Evolutionary conservation across 2,888 invertebrate genomes (phyloP).

Genomic region (Eudasyphora cyanicolor): DNA sequence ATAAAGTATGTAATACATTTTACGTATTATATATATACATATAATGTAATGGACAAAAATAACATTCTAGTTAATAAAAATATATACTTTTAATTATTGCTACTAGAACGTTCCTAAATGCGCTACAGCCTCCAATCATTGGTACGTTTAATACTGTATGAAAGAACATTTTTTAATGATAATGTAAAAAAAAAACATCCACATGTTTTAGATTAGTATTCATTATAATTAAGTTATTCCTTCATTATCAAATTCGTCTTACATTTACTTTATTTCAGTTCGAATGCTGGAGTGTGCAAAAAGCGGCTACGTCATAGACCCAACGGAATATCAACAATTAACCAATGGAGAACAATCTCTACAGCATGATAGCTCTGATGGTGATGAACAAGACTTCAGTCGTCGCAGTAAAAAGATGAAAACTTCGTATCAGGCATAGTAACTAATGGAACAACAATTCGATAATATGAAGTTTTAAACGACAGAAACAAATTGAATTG

Average conservation of each 20-base stretch:
- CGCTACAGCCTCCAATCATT: too few species aligned
- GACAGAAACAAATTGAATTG: conserved; percentile 8
- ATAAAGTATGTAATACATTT: too few species aligned
- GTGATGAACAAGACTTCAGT: conserved; percentile 79
- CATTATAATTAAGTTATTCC: background rate
- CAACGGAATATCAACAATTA: conserved; percentile 79
- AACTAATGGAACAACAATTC: conserved; percentile 53
- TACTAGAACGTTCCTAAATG: too few species aligned
- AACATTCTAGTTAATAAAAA: too few species aligned
- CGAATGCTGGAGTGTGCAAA: conserved; percentile 90
- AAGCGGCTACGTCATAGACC: conserved; percentile 84
- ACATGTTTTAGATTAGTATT: too few species aligned
- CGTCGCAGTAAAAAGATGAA: conserved; percentile 87
- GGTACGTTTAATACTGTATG: too few species aligned
- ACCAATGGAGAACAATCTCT: conserved; percentile 82
- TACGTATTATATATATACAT: too few species aligned
- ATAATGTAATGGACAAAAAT: too few species aligned
- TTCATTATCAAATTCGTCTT: too few species aligned
- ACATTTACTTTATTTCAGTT: conserved; percentile 82
- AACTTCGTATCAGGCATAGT: conserved; percentile 78
- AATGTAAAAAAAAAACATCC: too few species aligned
- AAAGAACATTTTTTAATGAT: too few species aligned
- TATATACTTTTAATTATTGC: too few species aligned
- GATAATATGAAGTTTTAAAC: conserved; percentile 51
- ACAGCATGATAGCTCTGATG: conserved; percentile 82